These are phyloP conservation scores for Caenorhabditis sinica DNA, from an alignment of 2,888 invertebrate species.

Conservation along the genomic window DNA sequence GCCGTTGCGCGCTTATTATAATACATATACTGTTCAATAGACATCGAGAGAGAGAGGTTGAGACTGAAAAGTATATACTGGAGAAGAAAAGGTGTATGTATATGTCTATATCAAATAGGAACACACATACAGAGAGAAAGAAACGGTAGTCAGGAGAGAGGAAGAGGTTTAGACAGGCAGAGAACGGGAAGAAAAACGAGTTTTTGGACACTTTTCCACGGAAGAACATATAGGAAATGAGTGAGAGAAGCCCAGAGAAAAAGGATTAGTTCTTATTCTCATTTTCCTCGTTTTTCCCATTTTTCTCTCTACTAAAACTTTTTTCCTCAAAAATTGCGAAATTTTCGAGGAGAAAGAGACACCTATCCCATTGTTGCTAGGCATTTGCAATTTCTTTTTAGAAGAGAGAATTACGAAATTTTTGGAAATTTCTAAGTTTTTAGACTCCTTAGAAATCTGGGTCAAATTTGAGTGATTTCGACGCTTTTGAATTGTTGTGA, in stretches of 20 bases:
- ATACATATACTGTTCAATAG: not conserved
- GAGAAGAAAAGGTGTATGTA: too few species aligned
- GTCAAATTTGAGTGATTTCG: too few species aligned
- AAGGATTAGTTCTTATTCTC: not conserved
- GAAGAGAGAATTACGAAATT: not conserved
- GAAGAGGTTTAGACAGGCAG: conserved; percentile 6
- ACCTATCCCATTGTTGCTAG: too few species aligned
- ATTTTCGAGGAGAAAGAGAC: too few species aligned
- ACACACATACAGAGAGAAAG: not conserved
- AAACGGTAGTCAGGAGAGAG: not conserved
- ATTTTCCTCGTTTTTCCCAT: not conserved
- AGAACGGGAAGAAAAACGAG: not conserved
- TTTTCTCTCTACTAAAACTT: not conserved
- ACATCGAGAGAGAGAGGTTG: not conserved
- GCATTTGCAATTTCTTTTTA: too few species aligned
- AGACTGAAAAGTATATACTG: not conserved
- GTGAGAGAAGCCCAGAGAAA: not conserved
- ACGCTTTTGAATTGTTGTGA: too few species aligned
- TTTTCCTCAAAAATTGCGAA: not conserved
- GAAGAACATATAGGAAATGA: not conserved
- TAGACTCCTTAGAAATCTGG: too few species aligned
- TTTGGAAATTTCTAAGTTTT: too few species aligned
- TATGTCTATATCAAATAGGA: not conserved
- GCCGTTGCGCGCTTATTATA: conserved; percentile 1
- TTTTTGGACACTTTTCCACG: conserved; percentile 1